Conservation (phyloP, 2,888 invertebrate genomes). For the Diarsia brunnea region DNA sequence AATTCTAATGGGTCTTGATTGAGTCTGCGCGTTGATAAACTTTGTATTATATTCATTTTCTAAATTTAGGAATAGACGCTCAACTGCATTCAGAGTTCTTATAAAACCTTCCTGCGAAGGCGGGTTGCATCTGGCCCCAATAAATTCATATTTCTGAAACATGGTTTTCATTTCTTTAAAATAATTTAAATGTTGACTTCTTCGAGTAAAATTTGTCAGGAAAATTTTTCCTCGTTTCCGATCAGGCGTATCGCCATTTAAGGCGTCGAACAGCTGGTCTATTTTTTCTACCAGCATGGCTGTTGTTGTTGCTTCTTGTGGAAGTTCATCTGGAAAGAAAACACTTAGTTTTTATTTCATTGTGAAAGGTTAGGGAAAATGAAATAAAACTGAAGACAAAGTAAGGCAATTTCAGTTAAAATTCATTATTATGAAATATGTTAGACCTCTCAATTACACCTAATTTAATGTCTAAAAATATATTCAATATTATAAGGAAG, state of each 20-base stretch:
- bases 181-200: constrained; percentile 6
- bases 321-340: too few relatives aligned
- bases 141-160: not conserved
- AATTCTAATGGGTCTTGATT: constrained; percentile 12
- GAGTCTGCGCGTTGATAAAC: constrained; percentile 12
- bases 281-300: constrained; percentile 6
- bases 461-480: too few relatives aligned
- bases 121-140: not conserved
- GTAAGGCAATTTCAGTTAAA: not conserved
- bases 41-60: not conserved
- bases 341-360: too few relatives aligned
- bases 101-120: constrained; percentile 8
- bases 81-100: not conserved
- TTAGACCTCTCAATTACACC: too few relatives aligned
- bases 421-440: not conserved
- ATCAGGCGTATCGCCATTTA: constrained; percentile 5
- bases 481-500: too few relatives aligned
- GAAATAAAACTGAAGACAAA: not conserved
- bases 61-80: not conserved
- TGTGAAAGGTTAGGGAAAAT: too few relatives aligned
- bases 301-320: constrained; percentile 11
- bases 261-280: constrained; percentile 2
- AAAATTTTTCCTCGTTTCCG: not conserved
- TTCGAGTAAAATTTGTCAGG: not conserved
- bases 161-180: constrained; percentile 2